Evolutionary conservation across 2,113 vertebrate species (phyloP).

Genomic region (Progne subis): DNA sequence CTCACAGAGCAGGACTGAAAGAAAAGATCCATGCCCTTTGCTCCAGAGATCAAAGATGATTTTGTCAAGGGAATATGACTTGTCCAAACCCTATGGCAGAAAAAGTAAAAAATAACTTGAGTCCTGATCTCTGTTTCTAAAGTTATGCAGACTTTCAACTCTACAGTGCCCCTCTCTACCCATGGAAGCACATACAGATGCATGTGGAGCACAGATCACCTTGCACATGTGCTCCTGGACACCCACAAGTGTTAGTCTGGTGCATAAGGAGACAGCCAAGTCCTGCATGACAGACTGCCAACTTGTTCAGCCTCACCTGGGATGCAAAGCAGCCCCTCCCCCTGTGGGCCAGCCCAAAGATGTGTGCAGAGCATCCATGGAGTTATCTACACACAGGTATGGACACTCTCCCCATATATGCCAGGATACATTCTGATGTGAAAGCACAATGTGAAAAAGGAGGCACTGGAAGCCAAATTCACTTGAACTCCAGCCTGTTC

Average conservation of each 20-base stretch:
- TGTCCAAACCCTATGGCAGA: not conserved
- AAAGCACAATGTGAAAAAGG: not conserved
- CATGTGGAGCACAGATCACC: not conserved
- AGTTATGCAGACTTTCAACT: not conserved
- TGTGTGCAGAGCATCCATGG: not conserved
- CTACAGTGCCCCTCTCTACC: not conserved
- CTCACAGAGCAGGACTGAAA: not conserved
- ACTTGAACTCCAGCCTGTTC: constrained; percentile 34
- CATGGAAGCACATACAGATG: fast-evolving
- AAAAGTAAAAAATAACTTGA: not conserved
- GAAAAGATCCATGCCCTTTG: not conserved
- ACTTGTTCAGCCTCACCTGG: not conserved
- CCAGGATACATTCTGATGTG: not conserved
- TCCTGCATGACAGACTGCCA: not conserved
- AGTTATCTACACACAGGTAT: fast-evolving
- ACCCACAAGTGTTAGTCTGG: fast-evolving
- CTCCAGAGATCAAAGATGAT: not conserved
- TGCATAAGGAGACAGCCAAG: not conserved
- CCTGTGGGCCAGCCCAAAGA: not conserved
- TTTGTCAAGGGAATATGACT: not conserved
- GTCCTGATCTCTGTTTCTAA: not conserved
- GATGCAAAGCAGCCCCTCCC: not conserved
- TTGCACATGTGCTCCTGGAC: not conserved
- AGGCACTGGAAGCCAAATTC: not conserved
- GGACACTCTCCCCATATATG: not conserved